A percentile compares a stretch with the other conserved stretches of the same genome.
Evolutionary conservation across 1,140 invertebrate genomes (phyloP).

Genomic region (Heliconius congener): DNA sequence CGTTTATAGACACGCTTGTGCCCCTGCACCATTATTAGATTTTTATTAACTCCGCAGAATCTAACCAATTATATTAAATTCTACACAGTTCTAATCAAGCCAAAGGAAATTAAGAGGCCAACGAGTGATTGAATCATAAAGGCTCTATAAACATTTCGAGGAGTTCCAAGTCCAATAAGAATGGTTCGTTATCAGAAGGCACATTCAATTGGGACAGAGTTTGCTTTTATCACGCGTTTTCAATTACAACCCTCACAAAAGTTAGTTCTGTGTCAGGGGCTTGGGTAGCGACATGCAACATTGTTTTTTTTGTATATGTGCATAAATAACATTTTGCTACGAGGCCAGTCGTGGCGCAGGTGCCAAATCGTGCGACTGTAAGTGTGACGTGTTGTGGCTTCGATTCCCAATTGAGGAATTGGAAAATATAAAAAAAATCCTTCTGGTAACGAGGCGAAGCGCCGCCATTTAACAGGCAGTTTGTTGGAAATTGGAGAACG

Average conservation of each 20-base stretch:
- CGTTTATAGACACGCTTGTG: too few species aligned
- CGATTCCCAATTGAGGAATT: too few species aligned
- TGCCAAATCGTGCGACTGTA: too few species aligned
- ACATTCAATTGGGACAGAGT: constrained; percentile 28
- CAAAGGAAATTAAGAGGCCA: constrained; percentile 4
- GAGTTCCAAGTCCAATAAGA: constrained; percentile 29
- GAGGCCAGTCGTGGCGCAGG: too few species aligned
- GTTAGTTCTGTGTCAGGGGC: constrained; percentile 16
- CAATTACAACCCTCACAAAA: constrained; percentile 29
- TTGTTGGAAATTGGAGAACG: too few species aligned
- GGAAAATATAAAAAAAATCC: too few species aligned
- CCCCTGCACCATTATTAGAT: background rate
- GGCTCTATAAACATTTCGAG: constrained; percentile 25
- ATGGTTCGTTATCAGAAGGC: constrained; percentile 23
- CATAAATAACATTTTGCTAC: too few species aligned
- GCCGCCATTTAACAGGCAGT: too few species aligned
- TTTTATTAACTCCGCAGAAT: background rate
- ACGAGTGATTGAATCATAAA: constrained; percentile 21
- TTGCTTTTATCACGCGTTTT: constrained; percentile 26
- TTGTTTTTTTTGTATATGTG: background rate
- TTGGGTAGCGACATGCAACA: constrained; percentile 7
- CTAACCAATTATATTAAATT: constrained; percentile 4
- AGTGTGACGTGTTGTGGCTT: too few species aligned
- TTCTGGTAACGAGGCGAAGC: too few species aligned
- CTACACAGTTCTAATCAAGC: constrained; percentile 20